Conservation (phyloP, 2,888 invertebrate species). For the Dioctria linearis region DNA sequence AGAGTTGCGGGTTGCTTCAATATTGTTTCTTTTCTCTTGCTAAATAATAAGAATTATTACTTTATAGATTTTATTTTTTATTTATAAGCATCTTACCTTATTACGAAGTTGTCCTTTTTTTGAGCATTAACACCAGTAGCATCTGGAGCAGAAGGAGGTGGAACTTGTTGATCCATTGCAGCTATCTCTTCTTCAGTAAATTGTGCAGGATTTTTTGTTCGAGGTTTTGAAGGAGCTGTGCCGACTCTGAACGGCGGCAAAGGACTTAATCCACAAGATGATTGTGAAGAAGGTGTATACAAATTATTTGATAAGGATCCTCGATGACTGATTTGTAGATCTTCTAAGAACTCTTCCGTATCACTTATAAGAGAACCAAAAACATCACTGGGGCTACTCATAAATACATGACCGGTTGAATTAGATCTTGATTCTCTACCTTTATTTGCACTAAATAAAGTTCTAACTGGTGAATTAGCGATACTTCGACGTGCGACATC, state of each 20-base stretch:
- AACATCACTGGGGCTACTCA: slow-evolving; percentile 75
- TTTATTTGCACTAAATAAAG: slow-evolving; percentile 64
- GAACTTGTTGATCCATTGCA: slow-evolving; percentile 67
- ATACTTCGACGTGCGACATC: slow-evolving; percentile 86
- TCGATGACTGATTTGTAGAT: slow-evolving; percentile 66
- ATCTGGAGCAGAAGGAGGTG: slow-evolving; percentile 73
- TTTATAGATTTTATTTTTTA: neutral
- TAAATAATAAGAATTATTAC: neutral
- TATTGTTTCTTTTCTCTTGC: slow-evolving; percentile 56
- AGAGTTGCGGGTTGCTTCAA: slow-evolving; percentile 64
- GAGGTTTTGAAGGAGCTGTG: slow-evolving; percentile 71
- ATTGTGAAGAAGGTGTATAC: slow-evolving; percentile 61
- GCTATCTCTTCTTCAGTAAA: slow-evolving; percentile 69
- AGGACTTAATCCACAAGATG: slow-evolving; percentile 72
- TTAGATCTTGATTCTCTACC: slow-evolving; percentile 79
- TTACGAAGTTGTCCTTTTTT: slow-evolving; percentile 8
- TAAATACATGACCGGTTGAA: slow-evolving; percentile 76
- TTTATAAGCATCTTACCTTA: slow-evolving; percentile 11
- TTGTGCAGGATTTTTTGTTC: slow-evolving; percentile 66
- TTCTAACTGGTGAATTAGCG: slow-evolving; percentile 81
- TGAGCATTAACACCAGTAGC: neutral
- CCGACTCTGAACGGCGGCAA: slow-evolving; percentile 75
- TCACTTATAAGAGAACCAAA: slow-evolving; percentile 75
- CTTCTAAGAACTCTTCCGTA: slow-evolving; percentile 74
- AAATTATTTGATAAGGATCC: slow-evolving; percentile 64